Evolutionary conservation across 2,888 invertebrate genomes (phyloP), one percentile per base, ranked within the genome.

Genomic region (Thecocarcelia acutangulata): DNA sequence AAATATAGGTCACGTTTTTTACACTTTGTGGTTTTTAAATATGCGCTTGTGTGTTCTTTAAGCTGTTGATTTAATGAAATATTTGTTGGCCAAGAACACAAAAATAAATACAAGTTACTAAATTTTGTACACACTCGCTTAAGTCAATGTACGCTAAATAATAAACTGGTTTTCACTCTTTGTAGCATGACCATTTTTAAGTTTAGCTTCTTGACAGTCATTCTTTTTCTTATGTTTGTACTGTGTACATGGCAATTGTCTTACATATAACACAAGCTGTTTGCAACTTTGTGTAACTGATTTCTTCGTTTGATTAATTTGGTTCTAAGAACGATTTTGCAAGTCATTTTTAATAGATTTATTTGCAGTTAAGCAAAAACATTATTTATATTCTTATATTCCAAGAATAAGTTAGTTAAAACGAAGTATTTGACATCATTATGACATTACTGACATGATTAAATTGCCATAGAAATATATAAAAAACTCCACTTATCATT

Each of bases 1-100:
- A 44, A 58, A 80, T 75, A 58, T 80, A 17, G 80, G 75, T 66
- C 80, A 80, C 15, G 42, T 63, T 40, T 63, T n/a, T 28, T 28
- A 28, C 9, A 33, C 1, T 33, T 9, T 33, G 33, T 33, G 33
- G 33, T 8, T 24, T 5, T 33, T 33, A 33, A 33, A 8, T 9
- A 3, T 33, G 8, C 5, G 8, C 8, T 3, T 33, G 8, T 33
- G 5, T 33, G 21, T 50, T 17, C 11, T 19, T 56, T 56, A 59
- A 70, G 37, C 24, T 42, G 33, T 63, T 76, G 24, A 42, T 64
- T 21, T 13, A 1, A 21, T 56, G 54, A 63, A 15, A 12, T 44
- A 56, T 28, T 61, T 73, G 24, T 63, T 56, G 66, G 50, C 28
- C 66, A 74, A 74, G 48, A 64, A n/a, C 17, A 58, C 33, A 40